These are phyloP conservation scores for Cinclus cinclus DNA, from an alignment of 2,113 vertebrate species.

Conservation along the genomic window DNA sequence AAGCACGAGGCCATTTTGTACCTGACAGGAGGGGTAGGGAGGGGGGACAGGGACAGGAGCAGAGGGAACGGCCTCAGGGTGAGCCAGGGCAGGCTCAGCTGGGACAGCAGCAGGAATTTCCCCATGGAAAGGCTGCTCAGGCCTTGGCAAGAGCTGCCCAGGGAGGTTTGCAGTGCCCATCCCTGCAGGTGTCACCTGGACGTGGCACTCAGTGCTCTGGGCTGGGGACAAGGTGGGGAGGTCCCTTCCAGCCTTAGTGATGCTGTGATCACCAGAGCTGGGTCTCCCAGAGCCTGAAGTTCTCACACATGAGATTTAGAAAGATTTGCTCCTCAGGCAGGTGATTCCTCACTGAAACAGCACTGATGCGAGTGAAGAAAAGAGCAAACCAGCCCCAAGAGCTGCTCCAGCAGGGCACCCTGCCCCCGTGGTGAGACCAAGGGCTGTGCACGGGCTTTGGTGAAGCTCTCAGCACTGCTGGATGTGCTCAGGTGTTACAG, in stretches of 20 bases:
- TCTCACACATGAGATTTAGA: accelerated
- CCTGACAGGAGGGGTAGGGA: not conserved
- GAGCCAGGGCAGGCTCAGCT: not conserved
- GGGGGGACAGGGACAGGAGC: not conserved
- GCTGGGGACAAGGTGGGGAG: not conserved
- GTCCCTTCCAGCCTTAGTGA: accelerated
- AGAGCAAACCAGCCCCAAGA: not conserved
- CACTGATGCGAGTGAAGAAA: accelerated
- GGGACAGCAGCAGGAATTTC: not conserved
- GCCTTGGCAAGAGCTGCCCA: not conserved
- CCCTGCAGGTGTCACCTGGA: not conserved
- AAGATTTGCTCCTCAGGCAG: not conserved
- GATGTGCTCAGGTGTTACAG: accelerated
- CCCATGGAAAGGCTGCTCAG: not conserved
- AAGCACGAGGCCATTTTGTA: accelerated
- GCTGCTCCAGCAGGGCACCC: not conserved
- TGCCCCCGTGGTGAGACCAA: accelerated
- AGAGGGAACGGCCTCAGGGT: not conserved
- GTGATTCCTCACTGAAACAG: not conserved
- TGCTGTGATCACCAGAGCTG: not conserved
- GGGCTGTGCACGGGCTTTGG: not conserved
- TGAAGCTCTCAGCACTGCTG: accelerated
- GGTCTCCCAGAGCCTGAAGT: not conserved
- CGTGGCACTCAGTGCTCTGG: not conserved
- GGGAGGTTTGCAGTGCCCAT: not conserved